Evolutionary conservation across 2,888 invertebrate genomes (phyloP).

Genomic region (Dasypolia templi): DNA sequence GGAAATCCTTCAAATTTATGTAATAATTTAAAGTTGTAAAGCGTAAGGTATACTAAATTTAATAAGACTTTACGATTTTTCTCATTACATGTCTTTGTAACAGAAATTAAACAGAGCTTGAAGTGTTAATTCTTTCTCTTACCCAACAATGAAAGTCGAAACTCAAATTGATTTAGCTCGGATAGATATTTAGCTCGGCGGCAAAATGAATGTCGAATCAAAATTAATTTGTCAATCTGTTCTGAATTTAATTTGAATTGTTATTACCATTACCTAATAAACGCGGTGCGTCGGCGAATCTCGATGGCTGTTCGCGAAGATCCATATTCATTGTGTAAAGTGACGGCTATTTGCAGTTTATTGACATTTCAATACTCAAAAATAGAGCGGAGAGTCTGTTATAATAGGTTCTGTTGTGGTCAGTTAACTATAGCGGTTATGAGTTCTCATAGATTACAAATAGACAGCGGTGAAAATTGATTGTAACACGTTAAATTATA

Average conservation of each 20-base stretch:
- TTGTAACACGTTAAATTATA: conserved; percentile 21
- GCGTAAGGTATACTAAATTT: too few relatives aligned
- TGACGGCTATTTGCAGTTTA: conserved; percentile 32
- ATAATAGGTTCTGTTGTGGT: conserved; percentile 51
- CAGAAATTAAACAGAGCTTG: conserved; percentile 33
- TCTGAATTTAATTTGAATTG: conserved; percentile 48
- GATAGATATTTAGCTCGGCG: too few relatives aligned
- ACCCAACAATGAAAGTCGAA: conserved; percentile 40
- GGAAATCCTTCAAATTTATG: conserved; percentile 51
- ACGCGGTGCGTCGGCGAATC: conserved; percentile 21
- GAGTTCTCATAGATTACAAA: conserved; percentile 48
- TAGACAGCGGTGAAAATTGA: conserved; percentile 40
- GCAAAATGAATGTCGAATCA: conserved; percentile 49
- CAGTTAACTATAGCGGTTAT: conserved; percentile 46
- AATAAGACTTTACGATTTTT: not conserved
- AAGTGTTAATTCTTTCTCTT: conserved; percentile 30
- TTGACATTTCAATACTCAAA: conserved; percentile 53
- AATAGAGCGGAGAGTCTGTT: conserved; percentile 58
- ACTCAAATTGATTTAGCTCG: conserved; percentile 55
- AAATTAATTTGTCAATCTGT: conserved; percentile 56
- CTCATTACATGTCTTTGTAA: not conserved
- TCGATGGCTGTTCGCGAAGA: conserved; percentile 22
- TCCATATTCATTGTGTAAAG: conserved; percentile 37
- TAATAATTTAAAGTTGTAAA: conserved; percentile 5
- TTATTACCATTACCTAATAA: conserved; percentile 52